Conservation (phyloP, 1,140 invertebrate genomes). For the Panagrolaimus sp. region DNA sequence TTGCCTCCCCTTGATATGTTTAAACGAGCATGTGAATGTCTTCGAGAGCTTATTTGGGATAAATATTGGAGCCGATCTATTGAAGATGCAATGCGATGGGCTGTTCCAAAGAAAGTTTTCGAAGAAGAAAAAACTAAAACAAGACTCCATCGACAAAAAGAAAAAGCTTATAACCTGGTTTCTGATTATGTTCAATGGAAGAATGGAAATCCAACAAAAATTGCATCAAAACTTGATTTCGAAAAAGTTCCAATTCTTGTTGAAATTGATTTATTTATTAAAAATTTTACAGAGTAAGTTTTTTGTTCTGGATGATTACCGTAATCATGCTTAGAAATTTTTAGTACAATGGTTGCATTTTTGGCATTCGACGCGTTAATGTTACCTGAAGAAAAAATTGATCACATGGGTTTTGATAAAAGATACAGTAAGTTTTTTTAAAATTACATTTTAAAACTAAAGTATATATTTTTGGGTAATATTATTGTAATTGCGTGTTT, state of each 20-base stretch:
- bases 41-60: not conserved
- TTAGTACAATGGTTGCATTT: not conserved
- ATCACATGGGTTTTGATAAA: not conserved
- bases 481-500: too few species aligned
- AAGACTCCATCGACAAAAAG: not conserved
- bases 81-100: not conserved
- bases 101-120: not conserved
- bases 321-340: not conserved
- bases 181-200: not conserved
- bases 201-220: not conserved
- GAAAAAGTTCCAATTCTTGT: too few species aligned
- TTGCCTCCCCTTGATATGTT: constrained; percentile 1
- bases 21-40: not conserved
- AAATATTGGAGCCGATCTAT: not conserved
- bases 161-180: not conserved
- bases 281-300: not conserved
- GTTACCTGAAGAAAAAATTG: not conserved
- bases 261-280: not conserved
- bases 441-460: too few species aligned
- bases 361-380: not conserved
- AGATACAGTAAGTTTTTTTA: too few species aligned
- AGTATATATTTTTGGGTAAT: too few species aligned
- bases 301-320: not conserved
- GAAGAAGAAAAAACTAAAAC: not conserved
- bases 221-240: not conserved